Evolutionary conservation across 1,140 invertebrate genomes (phyloP).

Genomic region (Cherax destructor): DNA sequence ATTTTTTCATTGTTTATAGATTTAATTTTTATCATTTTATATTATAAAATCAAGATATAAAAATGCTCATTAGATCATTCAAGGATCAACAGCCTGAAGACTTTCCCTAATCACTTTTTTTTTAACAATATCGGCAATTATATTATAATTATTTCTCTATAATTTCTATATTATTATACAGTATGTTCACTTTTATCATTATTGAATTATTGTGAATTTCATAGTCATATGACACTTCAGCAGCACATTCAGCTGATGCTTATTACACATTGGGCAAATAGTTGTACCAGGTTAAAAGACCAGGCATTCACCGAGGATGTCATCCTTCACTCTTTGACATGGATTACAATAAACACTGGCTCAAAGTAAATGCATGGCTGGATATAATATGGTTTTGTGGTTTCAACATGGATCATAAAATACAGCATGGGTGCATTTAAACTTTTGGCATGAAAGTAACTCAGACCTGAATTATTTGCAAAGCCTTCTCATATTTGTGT

Average conservation of each 20-base stretch:
- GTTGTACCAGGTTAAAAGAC: not conserved
- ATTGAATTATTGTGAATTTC: no score
- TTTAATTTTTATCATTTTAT: no score
- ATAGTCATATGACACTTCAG: not conserved
- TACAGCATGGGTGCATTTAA: not conserved
- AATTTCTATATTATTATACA: no score
- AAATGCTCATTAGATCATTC: no score
- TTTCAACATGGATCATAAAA: not conserved
- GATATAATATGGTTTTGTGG: not conserved
- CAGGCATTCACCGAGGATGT: not conserved
- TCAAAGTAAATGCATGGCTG: not conserved
- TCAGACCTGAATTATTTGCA: not conserved
- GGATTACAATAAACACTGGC: not conserved
- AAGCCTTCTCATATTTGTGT: not conserved
- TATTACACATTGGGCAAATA: conserved; percentile 5
- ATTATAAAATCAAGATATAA: no score
- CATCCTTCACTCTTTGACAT: not conserved
- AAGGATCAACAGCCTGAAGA: no score
- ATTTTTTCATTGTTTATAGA: no score
- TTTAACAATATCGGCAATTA: no score
- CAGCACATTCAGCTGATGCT: not conserved
- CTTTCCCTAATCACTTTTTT: no score
- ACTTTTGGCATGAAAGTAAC: not conserved
- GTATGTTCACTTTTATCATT: no score
- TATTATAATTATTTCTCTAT: no score